Evolutionary conservation across 2,888 invertebrate genomes (phyloP), one percentile per base, ranked within the genome.

Genomic region (Papilio demoleus): DNA sequence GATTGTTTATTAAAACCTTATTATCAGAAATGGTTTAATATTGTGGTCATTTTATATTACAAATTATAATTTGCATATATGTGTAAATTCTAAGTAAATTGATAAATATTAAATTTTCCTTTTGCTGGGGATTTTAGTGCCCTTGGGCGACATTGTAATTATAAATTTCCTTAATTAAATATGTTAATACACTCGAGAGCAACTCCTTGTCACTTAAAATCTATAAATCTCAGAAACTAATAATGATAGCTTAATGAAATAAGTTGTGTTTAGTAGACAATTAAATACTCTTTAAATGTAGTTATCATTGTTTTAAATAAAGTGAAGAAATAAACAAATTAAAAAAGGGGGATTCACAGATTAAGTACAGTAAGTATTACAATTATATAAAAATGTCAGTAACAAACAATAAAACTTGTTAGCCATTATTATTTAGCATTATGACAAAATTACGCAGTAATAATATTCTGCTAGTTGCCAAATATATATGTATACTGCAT

Each of bases 401-500:
- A 12, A 19, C 27, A 60, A 50, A 36, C 38, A 31, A 53, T 27
- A 6, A 53, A n/a, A 67, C 45, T 22, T 61, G 53, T 50, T 34
- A 31, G 40, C 4, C 31, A 11, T 12, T 24, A 24, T 53, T 61
- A 31, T 67, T 66, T 67, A 62, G 67, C 67, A 62, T 62, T 40
- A 68, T 68, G 58, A 68, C 58, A 63, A 68, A 68, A 68, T 68
- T 59, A 64, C 64, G 64, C 68, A 68, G 64, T 60, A 59, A 50
- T 64, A 22, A 64, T 60, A 17, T 64, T 31, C 59, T 47, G 59
- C 40, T 53, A 50, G 65, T 69, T 69, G 69, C 69, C 61, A 69
- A 68, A 68, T 68, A 59, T 64, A 17, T 58, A 58, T 68, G 64
- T 53, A 72, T 68, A 72, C 63, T 42, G 70, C 67, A 70, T 70